A percentile compares a stretch with the other conserved stretches of the same genome.
Conservation (phyloP, 2,113 vertebrate species). For the Calcarius ornatus region DNA sequence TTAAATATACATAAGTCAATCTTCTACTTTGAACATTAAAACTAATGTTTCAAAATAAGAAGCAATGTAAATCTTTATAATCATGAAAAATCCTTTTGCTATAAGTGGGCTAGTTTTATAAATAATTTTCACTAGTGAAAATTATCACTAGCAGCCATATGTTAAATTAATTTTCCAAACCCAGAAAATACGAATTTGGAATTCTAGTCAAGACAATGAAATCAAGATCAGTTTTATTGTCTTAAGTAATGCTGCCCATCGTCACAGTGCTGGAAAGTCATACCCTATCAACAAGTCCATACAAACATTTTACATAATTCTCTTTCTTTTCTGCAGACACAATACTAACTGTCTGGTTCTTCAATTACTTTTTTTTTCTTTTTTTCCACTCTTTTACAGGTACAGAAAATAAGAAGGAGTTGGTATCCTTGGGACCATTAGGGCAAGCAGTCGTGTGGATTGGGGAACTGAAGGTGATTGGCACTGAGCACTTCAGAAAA, state of each 20-base stretch:
- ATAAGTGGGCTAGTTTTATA: not conserved
- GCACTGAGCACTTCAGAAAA: not conserved
- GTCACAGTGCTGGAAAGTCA: not conserved
- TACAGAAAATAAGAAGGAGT: not conserved
- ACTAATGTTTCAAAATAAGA: not conserved
- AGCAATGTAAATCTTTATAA: not conserved
- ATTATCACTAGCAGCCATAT: not conserved
- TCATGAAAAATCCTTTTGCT: not conserved
- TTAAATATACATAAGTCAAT: not conserved
- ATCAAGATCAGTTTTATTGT: not conserved
- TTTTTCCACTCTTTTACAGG: not conserved
- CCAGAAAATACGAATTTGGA: not conserved
- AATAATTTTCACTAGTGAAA: not conserved
- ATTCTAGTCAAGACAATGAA: not conserved
- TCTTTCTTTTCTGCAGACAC: not conserved
- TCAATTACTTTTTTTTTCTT: not conserved
- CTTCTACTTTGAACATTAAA: not conserved
- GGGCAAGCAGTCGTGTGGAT: not conserved
- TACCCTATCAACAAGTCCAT: not conserved
- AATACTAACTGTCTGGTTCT: not conserved
- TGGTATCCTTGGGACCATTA: not conserved
- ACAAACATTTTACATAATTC: not conserved
- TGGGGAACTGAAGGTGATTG: not conserved
- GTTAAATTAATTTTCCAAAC: not conserved
- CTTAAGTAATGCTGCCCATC: not conserved